Base-by-base conservation (phyloP, 2,113 vertebrate genomes). In the Archocentrus centrarchus region DNA sequence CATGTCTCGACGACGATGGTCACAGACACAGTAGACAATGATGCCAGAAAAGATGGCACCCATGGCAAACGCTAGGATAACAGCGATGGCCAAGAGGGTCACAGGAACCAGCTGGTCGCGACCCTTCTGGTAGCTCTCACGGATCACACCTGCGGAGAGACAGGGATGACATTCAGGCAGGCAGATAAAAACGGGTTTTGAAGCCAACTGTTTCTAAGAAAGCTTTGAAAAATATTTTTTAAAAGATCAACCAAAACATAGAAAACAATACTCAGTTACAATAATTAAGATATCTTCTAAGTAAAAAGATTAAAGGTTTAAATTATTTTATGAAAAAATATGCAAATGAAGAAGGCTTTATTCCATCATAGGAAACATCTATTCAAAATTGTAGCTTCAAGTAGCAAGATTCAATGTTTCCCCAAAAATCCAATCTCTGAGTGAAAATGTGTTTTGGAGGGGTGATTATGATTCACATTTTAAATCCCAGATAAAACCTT, bases 61-160 rank as follows among this genome's bases (percentile, higher is more conserved):
- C 98, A 98, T 98, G 93, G 97, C 97, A 89, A 99, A 99, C 78
- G 98, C 98, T 89, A 99, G 96, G 91, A 99, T 98, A 85, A 99
- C 98, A 5, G 98, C 98, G 32, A 99, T 97, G 81, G 98, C 98
- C 96, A 99, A 86, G 37, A 99, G 96, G 66, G 98, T 99, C 88
- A 99, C 96, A 0, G 98, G 98, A 79, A 99, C 98, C 73, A 99
- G 97, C 95, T 98, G 98, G 95, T 99, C 97, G 0, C 97, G 97
- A 82, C 97, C 97, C 93, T 98, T 97, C 94, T 99, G 97, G 95
- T 98, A 99, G 94, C 98, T 99, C 93, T 99, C 98, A 0, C 98
- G 98, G 90, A 99, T 99, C 93, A 99, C 97, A 93, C 98, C 98
- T 99, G 97, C 84, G 77, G 75, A 89, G 78, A 91, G 68, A 91